Evolutionary conservation across 2,888 invertebrate species (phyloP).

Genomic region (Drosophila leonis): DNA sequence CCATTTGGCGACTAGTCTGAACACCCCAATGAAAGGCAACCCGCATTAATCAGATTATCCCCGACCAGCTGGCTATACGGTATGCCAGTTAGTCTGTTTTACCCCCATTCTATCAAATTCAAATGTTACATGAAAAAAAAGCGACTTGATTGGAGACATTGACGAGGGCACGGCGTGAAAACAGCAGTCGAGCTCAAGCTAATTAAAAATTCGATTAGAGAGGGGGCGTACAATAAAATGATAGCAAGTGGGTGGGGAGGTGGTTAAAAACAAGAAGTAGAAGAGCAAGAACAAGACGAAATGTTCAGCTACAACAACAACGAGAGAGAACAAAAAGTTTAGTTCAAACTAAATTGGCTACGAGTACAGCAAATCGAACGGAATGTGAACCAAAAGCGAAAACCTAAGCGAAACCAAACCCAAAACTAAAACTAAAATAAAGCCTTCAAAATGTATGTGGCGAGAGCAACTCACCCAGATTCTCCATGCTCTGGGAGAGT

Average conservation of each 20-base stretch:
- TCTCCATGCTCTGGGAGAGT: constrained; percentile 97
- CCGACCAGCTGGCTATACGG: constrained; percentile 11
- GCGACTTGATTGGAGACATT: constrained; percentile 55
- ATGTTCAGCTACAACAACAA: constrained; percentile 62
- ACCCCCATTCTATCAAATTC: constrained; percentile 4
- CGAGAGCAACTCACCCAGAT: constrained; percentile 89
- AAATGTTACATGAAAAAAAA: constrained; percentile 19
- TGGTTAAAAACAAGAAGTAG: neutral
- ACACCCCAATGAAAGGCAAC: constrained; percentile 30
- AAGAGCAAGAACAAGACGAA: constrained; percentile 24
- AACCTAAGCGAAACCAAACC: constrained; percentile 29
- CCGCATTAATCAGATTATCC: constrained; percentile 73
- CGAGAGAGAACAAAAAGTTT: constrained; percentile 41
- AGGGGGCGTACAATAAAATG: constrained; percentile 35
- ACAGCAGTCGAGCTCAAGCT: constrained; percentile 41
- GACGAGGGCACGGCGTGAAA: constrained; percentile 29
- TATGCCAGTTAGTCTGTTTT: neutral
- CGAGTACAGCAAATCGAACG: constrained; percentile 16
- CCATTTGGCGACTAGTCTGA: constrained; percentile 34
- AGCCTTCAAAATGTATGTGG: neutral
- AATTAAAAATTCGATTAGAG: constrained; percentile 78
- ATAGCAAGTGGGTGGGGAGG: constrained; percentile 24
- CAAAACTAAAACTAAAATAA: constrained; percentile 23
- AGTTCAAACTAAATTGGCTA: constrained; percentile 39
- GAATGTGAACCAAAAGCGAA: constrained; percentile 23